Evolutionary conservation across 2,113 vertebrate genomes (phyloP), one percentile per base, ranked within the genome.

Genomic region (Anoura caudifer): DNA sequence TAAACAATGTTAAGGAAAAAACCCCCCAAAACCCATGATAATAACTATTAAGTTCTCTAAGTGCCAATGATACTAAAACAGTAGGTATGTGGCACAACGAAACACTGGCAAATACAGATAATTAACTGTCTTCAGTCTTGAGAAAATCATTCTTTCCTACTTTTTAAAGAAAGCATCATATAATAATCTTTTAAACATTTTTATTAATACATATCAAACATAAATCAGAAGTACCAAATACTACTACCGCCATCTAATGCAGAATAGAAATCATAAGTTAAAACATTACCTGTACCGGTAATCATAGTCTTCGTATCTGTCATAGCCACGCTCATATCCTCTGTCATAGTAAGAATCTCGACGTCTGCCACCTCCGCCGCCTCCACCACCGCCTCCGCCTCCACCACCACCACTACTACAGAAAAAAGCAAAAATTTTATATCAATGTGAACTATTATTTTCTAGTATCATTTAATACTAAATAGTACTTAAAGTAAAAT

Each of bases 231-330:
- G 61, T 65, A 11, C 4, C 69, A 79, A 80, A 33, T 54, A 81
- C 7, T 31, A 91, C 26, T 26, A 50, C 9, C 11, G 76, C 19
- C 33, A 83, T 61, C 31, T 69, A 87, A 72, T 26, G 79, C 41
- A 87, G 59, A 76, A 75, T 3, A 81, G 33, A 77, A 67, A 72
- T n/a, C 15, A 31, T 33, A 88, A 72, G 41, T 77, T 45, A 70
- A 67, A 95, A 86, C 7, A 76, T 96, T 98, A 99, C 99, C 99
- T 99, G 98, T 99, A 99, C 96, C 99, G 99, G 92, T 99, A 99
- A 97, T 99, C 99, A 38, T 99, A 99, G 95, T 99, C 99, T 43
- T 99, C 99, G 0, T 99, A 99, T 98, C 99, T 98, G 97, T 99
- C 99, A 88, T 99, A 99, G 2, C 99, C 98, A 94, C 99, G 98